Evolutionary conservation across 1,140 invertebrate species (phyloP), one percentile per base, ranked within the genome.

Genomic region (Bombus superbus): DNA sequence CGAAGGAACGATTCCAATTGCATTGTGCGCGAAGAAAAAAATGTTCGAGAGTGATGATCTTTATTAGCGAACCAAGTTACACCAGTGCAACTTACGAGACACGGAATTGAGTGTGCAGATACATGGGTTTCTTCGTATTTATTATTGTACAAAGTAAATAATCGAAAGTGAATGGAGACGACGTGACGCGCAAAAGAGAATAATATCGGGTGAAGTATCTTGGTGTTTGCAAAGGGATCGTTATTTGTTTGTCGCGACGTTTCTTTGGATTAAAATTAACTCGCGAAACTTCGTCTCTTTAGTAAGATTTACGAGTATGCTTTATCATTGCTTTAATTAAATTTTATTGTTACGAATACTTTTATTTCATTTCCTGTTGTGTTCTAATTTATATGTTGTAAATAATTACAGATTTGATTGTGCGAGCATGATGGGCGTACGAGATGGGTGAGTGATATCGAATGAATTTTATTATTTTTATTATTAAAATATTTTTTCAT

Each of bases 1-100:
- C 88, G n/a, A 25, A 79, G 88, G 87, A 79, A 10, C 75, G 71
- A 89, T 89, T 82, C 32, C 69, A 74, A 89, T 89, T 89, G 88
- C 83, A 86, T 89, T 89, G 87, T 89, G 73, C 75, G 57, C 64
- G 68, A 81, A 75, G 83, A 66, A 88, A 32, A 18, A 25, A n/a
- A 47, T 28, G 22, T 53, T 22, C 57, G 25, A 35, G 84, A 44
- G 76, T 75, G 62, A 74, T 53, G 53, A 32, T 82, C 86, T 89
- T 89, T 84, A 89, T 89, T 89, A 89, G 75, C 35, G 79, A 8
- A 35, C n/a, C 81, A 72, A 86, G 53, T 76, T 47, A 86, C 57
- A 59, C 59, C 0, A 8, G 8, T 22, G 11, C 6, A 68, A 53
- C 44, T 78, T 83, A 86, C 71, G 53, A 47, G 38, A 83, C 66